Evolutionary conservation across 30 jellyfish, hydroid and myxozoan genomes (phyloP), one percentile per base, ranked within the genome.

Genomic region (Catostylus mosaicus): DNA sequence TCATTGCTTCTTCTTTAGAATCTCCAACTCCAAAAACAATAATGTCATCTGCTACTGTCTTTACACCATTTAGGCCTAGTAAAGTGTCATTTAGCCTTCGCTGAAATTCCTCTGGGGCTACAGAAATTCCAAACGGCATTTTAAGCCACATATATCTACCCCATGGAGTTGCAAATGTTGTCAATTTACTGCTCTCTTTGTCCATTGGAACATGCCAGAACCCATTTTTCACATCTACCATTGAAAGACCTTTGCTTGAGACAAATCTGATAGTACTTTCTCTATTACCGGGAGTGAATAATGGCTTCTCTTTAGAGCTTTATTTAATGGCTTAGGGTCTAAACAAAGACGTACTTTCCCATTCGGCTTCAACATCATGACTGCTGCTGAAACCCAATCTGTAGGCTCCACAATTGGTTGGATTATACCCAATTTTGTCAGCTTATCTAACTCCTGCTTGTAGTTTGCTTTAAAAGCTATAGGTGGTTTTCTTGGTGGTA

Each of bases 401-500:
- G 95, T 85, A n/a, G 95, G 90, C 24, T 74, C 73, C 50, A 27
- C 54, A 26, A 74, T 80, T 85, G 70, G 73, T 57, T 34, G 62
- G 61, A 85, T 64, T 32, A 85, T 76, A 48, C 67, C 77, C 76
- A 33, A 20, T 66, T 50, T 30, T 22, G n/a, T 48, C 77, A 66
- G 62, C 48, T 27, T 43, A 16, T 81, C 38, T 27, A 81, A 29
- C 84, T 81, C 77, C 32, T 48, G 22, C 65, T 65, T 68, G 26
- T 5, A 36, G 38, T 76, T 61, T 76, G 6, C 88, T 52, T n/a
- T 76, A 20, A 60, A 30, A 20, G 66, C 77, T 32, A 76, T 56
- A 22, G 88, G 77, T 48, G 59, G 48, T 40, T 57, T 46, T 32
- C 85, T 65, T 37, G 85, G 73, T 22, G 80, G 80, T 9, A 23